These are phyloP conservation scores for Egretta garzetta DNA, from an alignment of 2,113 vertebrate genomes.

Conservation along the genomic window DNA sequence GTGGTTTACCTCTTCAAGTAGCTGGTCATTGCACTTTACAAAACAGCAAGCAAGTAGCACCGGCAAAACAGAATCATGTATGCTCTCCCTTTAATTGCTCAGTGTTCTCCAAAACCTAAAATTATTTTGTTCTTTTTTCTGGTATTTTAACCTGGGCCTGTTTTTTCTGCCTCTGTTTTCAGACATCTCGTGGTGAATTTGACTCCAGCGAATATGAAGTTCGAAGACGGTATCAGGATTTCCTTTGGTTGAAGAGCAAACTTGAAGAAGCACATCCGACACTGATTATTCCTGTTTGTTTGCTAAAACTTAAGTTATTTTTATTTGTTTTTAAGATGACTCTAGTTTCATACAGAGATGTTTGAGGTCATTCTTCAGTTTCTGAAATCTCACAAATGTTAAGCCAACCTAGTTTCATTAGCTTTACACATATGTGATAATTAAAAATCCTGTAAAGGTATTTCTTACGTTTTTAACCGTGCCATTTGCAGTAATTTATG, in stretches of 20 bases:
- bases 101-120: constrained; percentile 27
- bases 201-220: constrained; percentile 95
- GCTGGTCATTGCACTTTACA: constrained; percentile 1
- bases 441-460: background rate
- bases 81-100: background rate
- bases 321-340: background rate
- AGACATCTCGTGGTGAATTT: constrained; percentile 94
- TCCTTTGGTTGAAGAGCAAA: constrained; percentile 90
- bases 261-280: constrained; percentile 92
- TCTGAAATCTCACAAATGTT: background rate
- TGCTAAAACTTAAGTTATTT: background rate
- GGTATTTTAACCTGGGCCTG: background rate
- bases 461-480: background rate
- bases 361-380: background rate
- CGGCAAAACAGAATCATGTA: constrained; percentile 23
- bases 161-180: constrained; percentile 40
- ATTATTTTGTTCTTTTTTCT: background rate
- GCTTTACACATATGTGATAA: background rate
- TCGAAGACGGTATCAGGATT: constrained; percentile 93
- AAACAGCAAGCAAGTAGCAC: constrained; percentile 6
- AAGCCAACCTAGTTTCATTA: background rate
- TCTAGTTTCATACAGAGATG: background rate
- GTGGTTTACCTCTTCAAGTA: constrained; percentile 30
- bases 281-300: constrained; percentile 91
- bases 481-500: background rate